Evolutionary conservation across 2,888 invertebrate species (phyloP).

Genomic region (Entomobrya proxima): DNA sequence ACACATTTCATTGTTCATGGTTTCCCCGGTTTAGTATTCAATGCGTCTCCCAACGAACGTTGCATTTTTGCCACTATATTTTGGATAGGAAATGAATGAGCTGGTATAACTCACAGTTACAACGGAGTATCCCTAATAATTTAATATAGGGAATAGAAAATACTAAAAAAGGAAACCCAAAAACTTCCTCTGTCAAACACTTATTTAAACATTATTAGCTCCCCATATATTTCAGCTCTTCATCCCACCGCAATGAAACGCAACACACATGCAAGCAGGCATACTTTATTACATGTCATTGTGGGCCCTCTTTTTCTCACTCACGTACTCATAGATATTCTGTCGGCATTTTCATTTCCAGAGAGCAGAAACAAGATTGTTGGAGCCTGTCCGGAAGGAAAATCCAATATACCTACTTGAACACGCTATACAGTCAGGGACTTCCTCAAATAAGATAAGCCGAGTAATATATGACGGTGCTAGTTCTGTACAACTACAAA

Average conservation of each 20-base stretch:
- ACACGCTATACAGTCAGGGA: no score
- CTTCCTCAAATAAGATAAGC: no score
- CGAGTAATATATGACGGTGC: no score
- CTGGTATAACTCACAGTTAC: neutral
- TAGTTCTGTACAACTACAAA: no score
- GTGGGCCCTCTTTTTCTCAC: neutral
- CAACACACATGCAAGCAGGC: neutral
- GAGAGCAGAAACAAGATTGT: neutral
- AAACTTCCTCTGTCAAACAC: no score
- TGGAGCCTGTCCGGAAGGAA: slow-evolving; percentile 8
- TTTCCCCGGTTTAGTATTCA: slow-evolving; percentile 8
- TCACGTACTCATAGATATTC: slow-evolving; percentile 6
- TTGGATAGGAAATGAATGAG: slow-evolving; percentile 15
- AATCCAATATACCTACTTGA: neutral
- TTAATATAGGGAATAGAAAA: no score
- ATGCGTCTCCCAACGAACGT: neutral
- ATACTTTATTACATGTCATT: neutral
- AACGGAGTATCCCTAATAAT: no score
- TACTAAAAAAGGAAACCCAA: no score
- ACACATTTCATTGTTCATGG: slow-evolving; percentile 2
- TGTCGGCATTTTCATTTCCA: neutral
- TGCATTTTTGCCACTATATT: neutral
- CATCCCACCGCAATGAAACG: neutral
- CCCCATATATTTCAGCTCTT: neutral
- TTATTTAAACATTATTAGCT: no score